A percentile compares a stretch with the other conserved stretches of the same genome.
Conservation (phyloP, 2,113 vertebrate species). For the Hemibagrus wyckioides region DNA sequence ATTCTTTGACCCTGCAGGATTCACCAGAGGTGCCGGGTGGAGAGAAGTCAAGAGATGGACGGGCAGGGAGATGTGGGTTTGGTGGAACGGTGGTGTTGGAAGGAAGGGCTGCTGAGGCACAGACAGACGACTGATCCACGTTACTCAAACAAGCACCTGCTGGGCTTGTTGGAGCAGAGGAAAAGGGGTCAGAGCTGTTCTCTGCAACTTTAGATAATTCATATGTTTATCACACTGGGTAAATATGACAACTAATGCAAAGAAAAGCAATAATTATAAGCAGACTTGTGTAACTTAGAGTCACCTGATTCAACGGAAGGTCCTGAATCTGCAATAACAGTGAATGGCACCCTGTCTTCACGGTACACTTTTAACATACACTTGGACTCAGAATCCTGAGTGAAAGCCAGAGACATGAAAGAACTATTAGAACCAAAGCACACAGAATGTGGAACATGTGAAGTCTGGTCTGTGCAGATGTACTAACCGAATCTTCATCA, state of each 20-base stretch:
- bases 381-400: slow-evolving; percentile 58
- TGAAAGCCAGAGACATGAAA: not conserved
- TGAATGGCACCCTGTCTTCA: not conserved
- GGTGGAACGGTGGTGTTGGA: not conserved
- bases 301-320: slow-evolving; percentile 31
- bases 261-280: not conserved
- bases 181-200: not conserved
- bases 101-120: too few species aligned
- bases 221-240: not conserved
- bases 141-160: not conserved
- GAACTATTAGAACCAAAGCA: not conserved
- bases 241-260: too few species aligned
- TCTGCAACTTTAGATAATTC: slow-evolving; percentile 14
- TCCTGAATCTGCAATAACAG: not conserved
- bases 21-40: slow-evolving; percentile 2
- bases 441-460: not conserved
- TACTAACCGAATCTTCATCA: slow-evolving; percentile 54
- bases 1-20: not conserved
- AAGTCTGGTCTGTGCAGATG: not conserved
- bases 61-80: not conserved
- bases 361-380: slow-evolving; percentile 53
- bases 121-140: not conserved
- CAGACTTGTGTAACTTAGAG: not conserved
- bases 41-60: not conserved
- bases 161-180: not conserved